Base-by-base conservation (phyloP, 2,797 vertebrate species). In the Numenius phaeopus region DNA sequence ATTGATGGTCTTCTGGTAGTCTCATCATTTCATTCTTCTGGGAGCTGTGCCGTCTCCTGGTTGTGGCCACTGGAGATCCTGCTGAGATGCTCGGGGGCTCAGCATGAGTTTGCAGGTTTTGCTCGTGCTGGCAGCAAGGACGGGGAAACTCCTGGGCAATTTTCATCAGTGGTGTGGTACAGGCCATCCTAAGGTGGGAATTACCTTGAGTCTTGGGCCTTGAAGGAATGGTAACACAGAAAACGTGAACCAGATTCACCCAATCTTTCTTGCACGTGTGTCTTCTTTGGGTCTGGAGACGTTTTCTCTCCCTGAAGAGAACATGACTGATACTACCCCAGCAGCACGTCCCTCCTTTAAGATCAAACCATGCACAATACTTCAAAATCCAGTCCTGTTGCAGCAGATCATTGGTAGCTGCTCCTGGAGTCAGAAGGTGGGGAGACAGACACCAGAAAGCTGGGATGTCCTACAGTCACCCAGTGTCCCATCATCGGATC, bases 201-300 rank as follows among this genome's bases (percentile, higher is more conserved):
- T 22, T 7, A 39, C 23, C 78, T 71, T 50, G 64, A 42, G 16
- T 24, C 52, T 30, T 17, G 32, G 81, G 14, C 76, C 32, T 46
- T 64, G 14, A 39, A 16, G 24, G 40, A 69, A 14, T 0, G 2
- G 7, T 15, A 32, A 34, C 14, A 23, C 19, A 52, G 50, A 32
- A 46, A 65, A 52, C 1, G 2, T 46, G 61, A 80, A 54, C 15
- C 26, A 65, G 24, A 57, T 87, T 83, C 57, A 64, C 34, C 13
- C 27, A 32, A 8, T 32, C 55, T 34, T 79, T 16, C 32, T 54
- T 73, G 11, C 32, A 9, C 0, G 0, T 14, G 8, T 50, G 8
- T 50, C 52, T 26, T 54, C 7, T 10, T 37, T 21, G 27, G 5
- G 13, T 37, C 46, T 76, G 64, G 32, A 81, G 49, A 39, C 42